Conservation (phyloP, 2,888 invertebrate genomes). For the Dioctria rufipes region DNA sequence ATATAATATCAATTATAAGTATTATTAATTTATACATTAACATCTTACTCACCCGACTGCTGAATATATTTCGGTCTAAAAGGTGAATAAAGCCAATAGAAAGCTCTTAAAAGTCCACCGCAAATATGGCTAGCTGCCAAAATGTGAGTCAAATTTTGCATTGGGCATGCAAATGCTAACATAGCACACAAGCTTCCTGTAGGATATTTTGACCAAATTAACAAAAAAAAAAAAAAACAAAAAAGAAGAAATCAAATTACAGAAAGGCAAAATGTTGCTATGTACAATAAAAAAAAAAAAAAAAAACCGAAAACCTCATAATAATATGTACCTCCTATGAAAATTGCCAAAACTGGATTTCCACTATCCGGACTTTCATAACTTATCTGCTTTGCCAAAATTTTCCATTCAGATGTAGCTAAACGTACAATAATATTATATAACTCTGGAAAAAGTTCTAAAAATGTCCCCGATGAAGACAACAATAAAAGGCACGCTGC, state of each 20-base stretch:
- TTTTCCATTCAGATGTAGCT: slow-evolving; percentile 74
- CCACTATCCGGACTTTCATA: slow-evolving; percentile 74
- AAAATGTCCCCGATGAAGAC: slow-evolving; percentile 73
- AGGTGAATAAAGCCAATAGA: slow-evolving; percentile 69
- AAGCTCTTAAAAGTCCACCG: slow-evolving; percentile 67
- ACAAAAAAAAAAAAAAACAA: no score
- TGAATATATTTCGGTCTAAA: slow-evolving; percentile 69
- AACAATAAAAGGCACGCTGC: slow-evolving; percentile 74
- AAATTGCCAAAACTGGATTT: slow-evolving; percentile 74
- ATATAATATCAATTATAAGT: no score
- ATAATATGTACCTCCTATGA: slow-evolving; percentile 71
- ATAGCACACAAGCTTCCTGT: slow-evolving; percentile 74
- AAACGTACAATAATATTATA: slow-evolving; percentile 73
- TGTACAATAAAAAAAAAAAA: no score
- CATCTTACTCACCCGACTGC: slow-evolving; percentile 66
- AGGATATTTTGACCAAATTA: neutral
- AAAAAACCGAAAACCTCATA: no score
- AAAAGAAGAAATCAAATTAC: no score
- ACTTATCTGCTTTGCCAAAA: slow-evolving; percentile 73
- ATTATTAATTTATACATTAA: no score
- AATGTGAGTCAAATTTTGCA: slow-evolving; percentile 73
- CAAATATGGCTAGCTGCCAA: slow-evolving; percentile 70
- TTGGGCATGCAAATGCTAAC: slow-evolving; percentile 75
- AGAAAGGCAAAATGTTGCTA: neutral
- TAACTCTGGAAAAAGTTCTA: slow-evolving; percentile 74